phyloP scores from a whole-genome alignment of 1,140 invertebrate species.

The Trachelipus rathkii region DNA sequence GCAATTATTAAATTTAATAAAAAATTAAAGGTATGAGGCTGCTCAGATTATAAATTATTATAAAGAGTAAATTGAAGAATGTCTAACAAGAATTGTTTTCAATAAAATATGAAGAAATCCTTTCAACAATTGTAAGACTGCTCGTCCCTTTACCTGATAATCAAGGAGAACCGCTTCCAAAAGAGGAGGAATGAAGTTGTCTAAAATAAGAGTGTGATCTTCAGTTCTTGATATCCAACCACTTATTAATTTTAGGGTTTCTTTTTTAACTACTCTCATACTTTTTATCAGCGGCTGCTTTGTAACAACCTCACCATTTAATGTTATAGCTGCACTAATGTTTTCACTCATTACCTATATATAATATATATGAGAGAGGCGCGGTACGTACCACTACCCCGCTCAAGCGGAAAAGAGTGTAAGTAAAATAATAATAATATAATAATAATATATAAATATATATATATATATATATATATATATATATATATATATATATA shows the following conservation, averaged over 20 bases:
- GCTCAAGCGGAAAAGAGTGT: too few relatives aligned
- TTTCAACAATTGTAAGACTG: too few relatives aligned
- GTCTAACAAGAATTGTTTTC: too few relatives aligned
- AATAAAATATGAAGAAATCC: too few relatives aligned
- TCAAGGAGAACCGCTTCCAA: constrained; percentile 94
- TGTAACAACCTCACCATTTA: constrained; percentile 92
- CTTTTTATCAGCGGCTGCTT: constrained; percentile 96
- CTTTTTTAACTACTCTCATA: constrained; percentile 98
- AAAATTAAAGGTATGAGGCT: too few relatives aligned
- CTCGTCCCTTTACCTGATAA: constrained; percentile 63
- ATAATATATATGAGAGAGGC: background rate
- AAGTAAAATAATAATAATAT: too few relatives aligned
- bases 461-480: too few relatives aligned
- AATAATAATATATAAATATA: too few relatives aligned
- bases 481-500: too few relatives aligned
- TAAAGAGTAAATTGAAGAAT: too few relatives aligned
- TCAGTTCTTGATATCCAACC: constrained; percentile 91
- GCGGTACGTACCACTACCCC: too few relatives aligned
- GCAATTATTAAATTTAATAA: background rate
- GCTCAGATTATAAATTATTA: too few relatives aligned
- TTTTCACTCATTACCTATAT: constrained; percentile 87
- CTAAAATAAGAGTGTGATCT: constrained; percentile 77
- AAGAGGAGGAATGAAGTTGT: constrained; percentile 96
- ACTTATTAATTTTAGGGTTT: constrained; percentile 96
- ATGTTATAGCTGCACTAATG: constrained; percentile 89